These are phyloP conservation scores for Anticlea derivata DNA, from an alignment of 2,888 invertebrate species.

Conservation along the genomic window DNA sequence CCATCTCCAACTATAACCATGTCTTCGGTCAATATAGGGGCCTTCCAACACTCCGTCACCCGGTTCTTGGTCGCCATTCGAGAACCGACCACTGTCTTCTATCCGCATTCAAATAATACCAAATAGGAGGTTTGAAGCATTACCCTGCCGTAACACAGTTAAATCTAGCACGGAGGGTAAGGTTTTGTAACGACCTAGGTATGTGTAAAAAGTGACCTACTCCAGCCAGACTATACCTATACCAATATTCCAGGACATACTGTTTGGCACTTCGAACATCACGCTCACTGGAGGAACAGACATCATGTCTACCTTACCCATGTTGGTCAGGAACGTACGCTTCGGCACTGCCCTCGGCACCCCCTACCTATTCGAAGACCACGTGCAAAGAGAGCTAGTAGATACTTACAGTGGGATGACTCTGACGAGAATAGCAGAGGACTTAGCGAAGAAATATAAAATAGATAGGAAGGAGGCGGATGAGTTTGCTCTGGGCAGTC, in stretches of 20 bases:
- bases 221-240: too few species aligned
- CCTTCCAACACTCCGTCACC: too few species aligned
- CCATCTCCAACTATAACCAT: too few species aligned
- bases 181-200: too few species aligned
- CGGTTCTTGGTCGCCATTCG: too few species aligned
- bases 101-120: too few species aligned
- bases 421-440: slow-evolving; percentile 95
- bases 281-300: slow-evolving; percentile 96
- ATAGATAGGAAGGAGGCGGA: slow-evolving; percentile 91
- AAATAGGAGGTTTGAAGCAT: too few species aligned
- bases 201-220: too few species aligned
- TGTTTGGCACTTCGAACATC: slow-evolving; percentile 90
- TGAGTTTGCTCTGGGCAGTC: slow-evolving; percentile 91
- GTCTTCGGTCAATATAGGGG: too few species aligned
- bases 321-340: slow-evolving; percentile 91
- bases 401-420: slow-evolving; percentile 93
- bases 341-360: slow-evolving; percentile 94
- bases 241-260: slow-evolving; percentile 87
- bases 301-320: slow-evolving; percentile 96
- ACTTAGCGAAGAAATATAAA: slow-evolving; percentile 89
- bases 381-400: slow-evolving; percentile 66
- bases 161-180: too few species aligned
- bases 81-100: too few species aligned
- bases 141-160: too few species aligned
- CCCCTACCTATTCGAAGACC: slow-evolving; percentile 91